Conservation (phyloP, 2,888 invertebrate genomes). For the Allolobophora icterica region DNA sequence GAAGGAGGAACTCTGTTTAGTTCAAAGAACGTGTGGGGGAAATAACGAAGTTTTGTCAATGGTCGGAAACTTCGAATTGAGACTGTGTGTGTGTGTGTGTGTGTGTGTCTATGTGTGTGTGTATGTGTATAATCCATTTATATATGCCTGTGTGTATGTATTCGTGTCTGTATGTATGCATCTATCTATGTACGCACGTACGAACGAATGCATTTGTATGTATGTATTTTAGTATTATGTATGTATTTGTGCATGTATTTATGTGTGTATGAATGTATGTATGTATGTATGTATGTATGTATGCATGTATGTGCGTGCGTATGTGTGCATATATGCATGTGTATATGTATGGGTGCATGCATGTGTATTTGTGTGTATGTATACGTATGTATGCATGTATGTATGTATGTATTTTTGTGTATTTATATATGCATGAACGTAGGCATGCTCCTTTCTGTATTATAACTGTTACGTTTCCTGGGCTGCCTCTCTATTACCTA, state of each 20-base stretch:
- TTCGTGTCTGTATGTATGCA: conserved; percentile 12
- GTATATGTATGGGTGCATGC: background rate
- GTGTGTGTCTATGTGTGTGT: background rate
- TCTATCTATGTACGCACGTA: background rate
- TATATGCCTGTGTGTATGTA: conserved; percentile 31
- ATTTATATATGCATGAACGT: too few relatives aligned
- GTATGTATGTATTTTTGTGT: too few relatives aligned
- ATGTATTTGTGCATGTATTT: background rate
- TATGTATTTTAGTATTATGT: too few relatives aligned
- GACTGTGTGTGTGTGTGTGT: background rate
- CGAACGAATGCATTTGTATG: too few relatives aligned
- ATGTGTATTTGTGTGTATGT: background rate
- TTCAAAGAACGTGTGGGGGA: background rate
- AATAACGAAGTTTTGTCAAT: background rate
- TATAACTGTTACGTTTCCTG: too few relatives aligned
- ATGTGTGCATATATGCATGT: too few relatives aligned
- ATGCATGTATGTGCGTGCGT: conserved; percentile 26
- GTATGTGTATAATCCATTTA: conserved; percentile 26
- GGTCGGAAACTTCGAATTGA: background rate
- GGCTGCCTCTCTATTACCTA: too few relatives aligned
- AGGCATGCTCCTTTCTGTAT: too few relatives aligned
- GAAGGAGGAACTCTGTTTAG: background rate
- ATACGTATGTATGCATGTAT: background rate
- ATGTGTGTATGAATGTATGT: conserved; percentile 27
- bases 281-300: conserved; percentile 32